Conservation (phyloP, 2,797 vertebrate genomes). For the Coilia nasus region DNA sequence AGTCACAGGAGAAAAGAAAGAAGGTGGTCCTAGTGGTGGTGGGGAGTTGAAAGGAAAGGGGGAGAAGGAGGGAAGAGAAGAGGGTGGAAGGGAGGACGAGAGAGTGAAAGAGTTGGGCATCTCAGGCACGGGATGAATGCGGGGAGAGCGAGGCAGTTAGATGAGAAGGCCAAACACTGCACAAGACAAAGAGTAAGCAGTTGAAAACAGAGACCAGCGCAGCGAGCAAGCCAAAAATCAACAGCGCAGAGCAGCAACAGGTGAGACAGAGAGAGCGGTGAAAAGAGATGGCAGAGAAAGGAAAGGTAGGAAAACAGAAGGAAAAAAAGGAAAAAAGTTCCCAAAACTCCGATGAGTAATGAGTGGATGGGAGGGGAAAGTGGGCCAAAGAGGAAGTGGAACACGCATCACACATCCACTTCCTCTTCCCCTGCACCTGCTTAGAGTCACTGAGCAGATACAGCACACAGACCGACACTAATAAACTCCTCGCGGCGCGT, state of each 20-base stretch:
- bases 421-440: neutral
- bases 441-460: neutral
- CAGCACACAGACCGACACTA: neutral
- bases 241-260: neutral
- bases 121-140: constrained; percentile 66
- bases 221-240: constrained; percentile 59
- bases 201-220: neutral
- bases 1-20: constrained; percentile 65
- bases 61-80: neutral
- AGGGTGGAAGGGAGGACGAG: constrained; percentile 58
- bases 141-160: constrained; percentile 46
- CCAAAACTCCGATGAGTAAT: constrained; percentile 69
- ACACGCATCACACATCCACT: neutral
- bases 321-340: constrained; percentile 29
- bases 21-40: neutral
- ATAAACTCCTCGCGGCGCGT: neutral
- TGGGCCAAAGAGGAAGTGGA: constrained; percentile 30
- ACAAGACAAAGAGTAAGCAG: neutral
- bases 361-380: constrained; percentile 46
- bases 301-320: constrained; percentile 30
- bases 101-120: constrained; percentile 64
- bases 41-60: neutral
- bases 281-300: constrained; percentile 18
- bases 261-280: constrained; percentile 1
- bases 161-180: neutral